A percentile compares a stretch with the other conserved stretches of the same genome.
Evolutionary conservation across 2,113 vertebrate genomes (phyloP).

Genomic region (Upupa epops): DNA sequence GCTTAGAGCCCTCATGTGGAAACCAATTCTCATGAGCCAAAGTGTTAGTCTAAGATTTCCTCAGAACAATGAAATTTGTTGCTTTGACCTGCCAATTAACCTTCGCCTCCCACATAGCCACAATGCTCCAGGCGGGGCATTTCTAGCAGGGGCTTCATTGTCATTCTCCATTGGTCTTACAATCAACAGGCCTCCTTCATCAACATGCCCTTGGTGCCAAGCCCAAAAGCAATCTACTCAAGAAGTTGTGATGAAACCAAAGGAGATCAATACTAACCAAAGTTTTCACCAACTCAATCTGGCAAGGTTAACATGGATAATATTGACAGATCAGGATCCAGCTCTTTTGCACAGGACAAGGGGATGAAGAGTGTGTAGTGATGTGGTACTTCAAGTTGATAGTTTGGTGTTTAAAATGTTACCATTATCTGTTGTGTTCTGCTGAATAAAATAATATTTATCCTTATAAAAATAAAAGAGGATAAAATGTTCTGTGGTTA

Average conservation of each 20-base stretch:
- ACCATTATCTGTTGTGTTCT: background rate
- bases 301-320: slow-evolving; percentile 50
- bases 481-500: background rate
- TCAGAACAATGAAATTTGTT: background rate
- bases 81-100: background rate
- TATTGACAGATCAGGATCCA: background rate
- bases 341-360: background rate
- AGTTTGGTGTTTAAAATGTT: background rate
- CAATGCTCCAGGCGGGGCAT: background rate
- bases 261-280: slow-evolving; percentile 57
- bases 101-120: background rate
- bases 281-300: slow-evolving; percentile 37
- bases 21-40: accelerated
- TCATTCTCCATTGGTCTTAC: slow-evolving; percentile 30
- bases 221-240: slow-evolving; percentile 48
- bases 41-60: background rate
- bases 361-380: background rate
- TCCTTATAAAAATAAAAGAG: background rate
- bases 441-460: background rate
- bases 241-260: slow-evolving; percentile 52
- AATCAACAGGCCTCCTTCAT: slow-evolving; percentile 48
- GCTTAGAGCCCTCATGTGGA: background rate
- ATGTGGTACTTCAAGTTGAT: background rate
- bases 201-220: slow-evolving; percentile 40
- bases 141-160: slow-evolving; percentile 26